Conservation (phyloP, 2,888 invertebrate genomes). For the Deroplatys truncata region DNA sequence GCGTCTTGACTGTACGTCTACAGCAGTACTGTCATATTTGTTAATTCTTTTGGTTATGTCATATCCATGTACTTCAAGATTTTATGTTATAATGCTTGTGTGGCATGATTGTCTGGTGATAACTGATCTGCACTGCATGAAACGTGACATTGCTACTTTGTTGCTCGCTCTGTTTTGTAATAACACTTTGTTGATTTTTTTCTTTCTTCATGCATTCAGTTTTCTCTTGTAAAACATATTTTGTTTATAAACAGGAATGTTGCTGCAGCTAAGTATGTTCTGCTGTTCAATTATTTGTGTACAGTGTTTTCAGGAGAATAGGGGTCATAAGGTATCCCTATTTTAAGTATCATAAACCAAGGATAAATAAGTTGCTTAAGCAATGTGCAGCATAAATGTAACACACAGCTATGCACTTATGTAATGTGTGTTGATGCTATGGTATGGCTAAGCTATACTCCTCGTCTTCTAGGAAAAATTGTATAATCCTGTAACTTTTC, state of each 20-base stretch:
- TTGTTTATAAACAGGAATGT: background rate
- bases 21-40: background rate
- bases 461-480: no score
- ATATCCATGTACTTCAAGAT: background rate
- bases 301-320: no score
- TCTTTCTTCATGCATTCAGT: background rate
- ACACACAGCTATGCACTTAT: no score
- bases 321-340: no score
- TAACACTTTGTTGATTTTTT: background rate
- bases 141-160: background rate
- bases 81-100: background rate
- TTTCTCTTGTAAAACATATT: background rate
- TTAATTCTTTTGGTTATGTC: background rate
- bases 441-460: no score
- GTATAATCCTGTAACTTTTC: no score
- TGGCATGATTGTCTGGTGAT: background rate
- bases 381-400: no score
- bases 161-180: background rate
- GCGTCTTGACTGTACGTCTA: conserved; percentile 82
- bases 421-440: no score
- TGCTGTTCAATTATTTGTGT: background rate
- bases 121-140: background rate
- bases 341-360: no score
- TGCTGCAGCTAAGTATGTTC: background rate
- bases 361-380: no score